Base-by-base conservation (phyloP, 92 coral and sea anemone genomes). In the Micromussa lordhowensis region DNA sequence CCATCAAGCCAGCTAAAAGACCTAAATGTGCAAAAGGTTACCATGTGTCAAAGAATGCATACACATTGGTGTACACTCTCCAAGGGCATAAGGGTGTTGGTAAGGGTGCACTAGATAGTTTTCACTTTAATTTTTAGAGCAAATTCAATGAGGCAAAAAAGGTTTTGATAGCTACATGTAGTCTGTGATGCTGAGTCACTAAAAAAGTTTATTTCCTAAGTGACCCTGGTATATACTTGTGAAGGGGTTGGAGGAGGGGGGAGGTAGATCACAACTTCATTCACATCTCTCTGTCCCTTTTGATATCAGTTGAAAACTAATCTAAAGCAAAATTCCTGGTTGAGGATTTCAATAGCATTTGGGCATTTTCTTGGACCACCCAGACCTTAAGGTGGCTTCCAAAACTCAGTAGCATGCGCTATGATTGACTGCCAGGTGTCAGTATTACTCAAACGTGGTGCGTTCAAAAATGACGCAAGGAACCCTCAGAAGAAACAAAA, bases 51-150 rank as follows among this genome's bases (percentile, higher is more conserved):
- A 92, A 97, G 78, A 96, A 97, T 88, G 99, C 99, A 0, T 97
- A 97, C 93, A 97, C 96, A 93, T 85, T 97, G 91, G 99, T 97
- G 38, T 97, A 97, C 80, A 93, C 98, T 24, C 92, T 87, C n/a
- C 94, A 92, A 57, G 98, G 96, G 88, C 77, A 77, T 22, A 58
- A 77, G 76, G 83, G 35, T 29, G 59, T 40, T 10, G 89, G 89
- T 86, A 24, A 63, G 82, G 40, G 22, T 3, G 22, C 40, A 15
- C 31, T 29, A 22, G 68, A 22, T 21, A 61, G 7, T 61, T 22
- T 61, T 61, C 29, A 22, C 8, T 22, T 16, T 22, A 22, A 61
- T 22, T 61, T 61, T 61, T 4, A 61, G 28, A 28, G 68, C 64
- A 58, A 36, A 36, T 36, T 36, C 4, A 5, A 36, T 5, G 3